Base-by-base conservation (phyloP, 2,797 vertebrate species). In the Vultur gryphus region DNA sequence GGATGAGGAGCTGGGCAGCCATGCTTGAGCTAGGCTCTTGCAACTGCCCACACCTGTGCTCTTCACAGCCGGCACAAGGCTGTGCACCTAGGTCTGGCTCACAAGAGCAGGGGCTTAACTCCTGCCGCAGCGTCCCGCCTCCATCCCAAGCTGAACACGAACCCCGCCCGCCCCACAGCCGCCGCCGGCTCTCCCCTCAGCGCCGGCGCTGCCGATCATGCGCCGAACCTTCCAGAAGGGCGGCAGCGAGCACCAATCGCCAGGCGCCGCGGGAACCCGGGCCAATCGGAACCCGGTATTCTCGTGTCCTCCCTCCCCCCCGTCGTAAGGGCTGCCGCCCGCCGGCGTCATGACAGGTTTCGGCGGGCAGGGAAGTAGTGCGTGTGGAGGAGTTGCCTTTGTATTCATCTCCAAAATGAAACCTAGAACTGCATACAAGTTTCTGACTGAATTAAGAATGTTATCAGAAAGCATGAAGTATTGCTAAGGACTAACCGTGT, bases 351-450 rank as follows among this genome's bases (percentile, higher is more conserved):
- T 12, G 85, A 1, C 2, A 0, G 29, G 16, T 4, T 1, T 7
- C 2, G 14, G 49, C 3, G 9, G 11, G 41, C 2, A 0, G 11
- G 10, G 21, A 2, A 0, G 21, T 2, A 1, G 1, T 0, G 25
- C 0, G 0, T 2, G 0, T 0, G 4, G 15, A 0, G 4, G 0
- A 0, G 11, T 0, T 2, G 2, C 0, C 0, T 25, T 3, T 4
- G 14, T 25, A 1, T 17, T 21, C 2, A 0, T 2, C 7, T 16
- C 3, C 9, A 0, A 3, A 48, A 5, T 10, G 70, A 15, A 43
- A 7, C 5, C 4, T 11, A 1, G 2, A 8, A 1, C 6, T 2
- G 7, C 3, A 0, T 7, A 11, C 11, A 4, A 7, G 18, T 2
- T 14, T n/a, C 46, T 46, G 39, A 6, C 28, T 12, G 28, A 8